Conservation (phyloP, 1,140 invertebrate genomes). For the Drosophila sturtevanti region DNA sequence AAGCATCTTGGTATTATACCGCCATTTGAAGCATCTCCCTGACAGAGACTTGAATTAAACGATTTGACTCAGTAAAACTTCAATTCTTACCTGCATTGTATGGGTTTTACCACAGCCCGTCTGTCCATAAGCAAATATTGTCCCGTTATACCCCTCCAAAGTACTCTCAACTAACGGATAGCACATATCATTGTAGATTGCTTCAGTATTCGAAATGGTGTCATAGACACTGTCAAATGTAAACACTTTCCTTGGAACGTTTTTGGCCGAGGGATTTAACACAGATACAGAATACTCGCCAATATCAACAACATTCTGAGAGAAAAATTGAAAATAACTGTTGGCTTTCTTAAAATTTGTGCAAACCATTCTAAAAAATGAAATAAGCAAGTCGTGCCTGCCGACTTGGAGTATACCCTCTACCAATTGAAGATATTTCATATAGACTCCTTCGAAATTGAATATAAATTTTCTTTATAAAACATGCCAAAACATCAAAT, state of each 20-base stretch:
- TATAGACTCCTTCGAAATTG: too few relatives aligned
- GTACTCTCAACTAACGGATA: conserved; percentile 93
- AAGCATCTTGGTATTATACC: conserved; percentile 94
- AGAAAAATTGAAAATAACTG: too few relatives aligned
- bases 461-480: too few relatives aligned
- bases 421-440: too few relatives aligned
- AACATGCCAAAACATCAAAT: too few relatives aligned
- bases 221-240: conserved; percentile 94
- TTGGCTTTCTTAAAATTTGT: too few relatives aligned
- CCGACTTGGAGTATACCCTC: too few relatives aligned
- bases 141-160: conserved; percentile 93
- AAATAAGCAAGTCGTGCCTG: too few relatives aligned
- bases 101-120: conserved; percentile 93
- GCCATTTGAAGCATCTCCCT: conserved; percentile 75
- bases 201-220: conserved; percentile 89
- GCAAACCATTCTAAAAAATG: too few relatives aligned
- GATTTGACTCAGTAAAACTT: neutral
- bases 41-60: neutral
- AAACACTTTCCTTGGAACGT: conserved; percentile 87
- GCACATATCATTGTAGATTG: conserved; percentile 95
- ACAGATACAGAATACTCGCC: conserved; percentile 84
- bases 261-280: conserved; percentile 82
- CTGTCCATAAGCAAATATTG: conserved; percentile 94
- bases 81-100: conserved; percentile 89
- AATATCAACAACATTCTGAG: conserved; percentile 89